These are phyloP conservation scores for Silurus glanis DNA, from an alignment of 2,113 vertebrate genomes.

Conservation along the genomic window DNA sequence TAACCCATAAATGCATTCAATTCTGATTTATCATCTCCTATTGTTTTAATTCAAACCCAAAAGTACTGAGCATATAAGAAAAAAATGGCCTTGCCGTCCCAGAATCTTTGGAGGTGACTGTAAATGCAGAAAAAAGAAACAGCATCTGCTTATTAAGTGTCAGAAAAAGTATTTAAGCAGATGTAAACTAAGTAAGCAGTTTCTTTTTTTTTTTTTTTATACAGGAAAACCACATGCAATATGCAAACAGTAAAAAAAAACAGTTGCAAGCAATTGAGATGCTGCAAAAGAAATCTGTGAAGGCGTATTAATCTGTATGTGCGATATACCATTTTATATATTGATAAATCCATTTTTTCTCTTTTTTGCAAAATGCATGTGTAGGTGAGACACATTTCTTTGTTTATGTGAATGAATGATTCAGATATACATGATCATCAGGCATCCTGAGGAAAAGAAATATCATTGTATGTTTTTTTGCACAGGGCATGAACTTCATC, in stretches of 20 bases:
- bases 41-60: neutral
- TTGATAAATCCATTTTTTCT: neutral
- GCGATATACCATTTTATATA: neutral
- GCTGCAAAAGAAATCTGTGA: neutral
- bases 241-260: neutral
- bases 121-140: neutral
- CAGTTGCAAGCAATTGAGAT: neutral
- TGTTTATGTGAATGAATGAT: neutral
- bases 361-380: neutral
- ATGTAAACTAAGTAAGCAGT: too few species aligned
- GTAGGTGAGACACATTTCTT: neutral
- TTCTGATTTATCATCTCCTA: neutral
- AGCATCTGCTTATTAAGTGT: neutral
- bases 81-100: neutral
- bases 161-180: too few species aligned
- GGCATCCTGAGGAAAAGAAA: neutral
- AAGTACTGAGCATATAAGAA: neutral
- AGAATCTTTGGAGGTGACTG: neutral
- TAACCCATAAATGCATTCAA: neutral
- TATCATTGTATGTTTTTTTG: slow-evolving; percentile 1
- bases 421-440: neutral
- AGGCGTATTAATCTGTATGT: neutral
- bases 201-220: too few species aligned
- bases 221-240: neutral
- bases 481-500: neutral